Conservation (phyloP, 2,797 vertebrate species). For the Echiichthys vipera region DNA sequence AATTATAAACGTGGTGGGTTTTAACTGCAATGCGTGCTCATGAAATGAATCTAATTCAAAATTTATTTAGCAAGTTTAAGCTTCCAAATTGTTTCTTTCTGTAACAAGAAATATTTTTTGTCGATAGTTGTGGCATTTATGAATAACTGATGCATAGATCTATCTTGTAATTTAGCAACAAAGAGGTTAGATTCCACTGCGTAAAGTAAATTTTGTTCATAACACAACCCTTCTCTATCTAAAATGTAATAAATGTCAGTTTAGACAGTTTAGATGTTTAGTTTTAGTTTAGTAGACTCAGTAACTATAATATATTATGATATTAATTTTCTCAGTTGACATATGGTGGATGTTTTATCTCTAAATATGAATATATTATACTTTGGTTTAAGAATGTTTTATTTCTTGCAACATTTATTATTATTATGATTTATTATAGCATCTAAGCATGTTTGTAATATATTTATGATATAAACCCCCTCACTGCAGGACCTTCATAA, state of each 20-base stretch:
- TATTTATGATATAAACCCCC: neutral
- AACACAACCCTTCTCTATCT: neutral
- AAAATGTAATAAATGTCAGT: neutral
- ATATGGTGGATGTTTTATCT: neutral
- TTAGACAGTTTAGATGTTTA: neutral
- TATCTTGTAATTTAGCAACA: neutral
- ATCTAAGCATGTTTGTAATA: neutral
- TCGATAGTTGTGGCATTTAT: neutral
- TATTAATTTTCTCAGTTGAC: no score
- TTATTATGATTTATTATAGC: neutral
- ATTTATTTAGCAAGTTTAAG: neutral
- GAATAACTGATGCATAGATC: neutral
- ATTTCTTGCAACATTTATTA: neutral
- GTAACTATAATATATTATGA: no score
- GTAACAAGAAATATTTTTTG: neutral
- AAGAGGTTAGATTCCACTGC: neutral
- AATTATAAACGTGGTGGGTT: neutral
- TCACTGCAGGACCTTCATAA: slow-evolving; percentile 45
- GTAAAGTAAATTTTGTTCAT: neutral
- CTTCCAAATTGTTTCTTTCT: neutral
- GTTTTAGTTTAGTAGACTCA: no score
- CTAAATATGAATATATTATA: neutral
- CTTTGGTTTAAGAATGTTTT: neutral
- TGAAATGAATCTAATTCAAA: neutral
- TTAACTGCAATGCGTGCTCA: neutral